Percentiles rank a stretch among this genome's conserved stretches.
phyloP scores from a whole-genome alignment of 1,140 invertebrate genomes.

The Zaprionus lachaisei region DNA sequence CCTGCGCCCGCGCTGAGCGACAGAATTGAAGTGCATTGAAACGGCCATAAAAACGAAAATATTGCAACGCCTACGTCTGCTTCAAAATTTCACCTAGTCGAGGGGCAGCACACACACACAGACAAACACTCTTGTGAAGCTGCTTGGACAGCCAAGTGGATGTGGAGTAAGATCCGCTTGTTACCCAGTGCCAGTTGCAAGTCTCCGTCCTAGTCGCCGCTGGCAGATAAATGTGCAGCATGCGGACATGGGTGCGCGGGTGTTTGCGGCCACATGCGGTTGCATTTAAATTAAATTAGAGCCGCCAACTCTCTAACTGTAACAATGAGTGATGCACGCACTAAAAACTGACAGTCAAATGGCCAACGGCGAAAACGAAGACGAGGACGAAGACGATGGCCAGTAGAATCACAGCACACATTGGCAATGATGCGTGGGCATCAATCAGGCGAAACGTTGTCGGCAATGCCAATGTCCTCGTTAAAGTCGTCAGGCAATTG shows the following conservation, averaged over 20 bases:
- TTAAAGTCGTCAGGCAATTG: constrained; percentile 51
- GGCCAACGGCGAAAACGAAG: constrained; percentile 28
- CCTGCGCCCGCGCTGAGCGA: constrained; percentile 17
- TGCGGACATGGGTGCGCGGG: constrained; percentile 46
- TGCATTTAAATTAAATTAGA: constrained; percentile 83
- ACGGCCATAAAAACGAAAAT: constrained; percentile 70
- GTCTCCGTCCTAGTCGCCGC: constrained; percentile 29
- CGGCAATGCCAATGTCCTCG: constrained; percentile 50
- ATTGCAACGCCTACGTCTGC: constrained; percentile 66
- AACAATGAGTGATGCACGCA: constrained; percentile 82
- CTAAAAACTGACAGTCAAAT: constrained; percentile 70
- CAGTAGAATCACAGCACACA: constrained; percentile 29
- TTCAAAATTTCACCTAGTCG: constrained; percentile 69
- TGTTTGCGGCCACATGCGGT: constrained; percentile 49
- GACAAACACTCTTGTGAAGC: constrained; percentile 46
- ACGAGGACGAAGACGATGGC: neutral
- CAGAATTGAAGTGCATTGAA: constrained; percentile 66
- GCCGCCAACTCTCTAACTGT: constrained; percentile 78
- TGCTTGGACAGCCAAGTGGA: constrained; percentile 49
- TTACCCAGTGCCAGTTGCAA: constrained; percentile 29
- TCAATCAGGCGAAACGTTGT: constrained; percentile 57
- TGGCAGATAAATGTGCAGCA: constrained; percentile 67
- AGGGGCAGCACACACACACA: constrained; percentile 9
- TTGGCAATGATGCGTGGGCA: constrained; percentile 58
- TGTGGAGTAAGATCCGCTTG: constrained; percentile 63